Evolutionary conservation across 2,797 vertebrate genomes (phyloP).

Genomic region (Urophycis tenuis): DNA sequence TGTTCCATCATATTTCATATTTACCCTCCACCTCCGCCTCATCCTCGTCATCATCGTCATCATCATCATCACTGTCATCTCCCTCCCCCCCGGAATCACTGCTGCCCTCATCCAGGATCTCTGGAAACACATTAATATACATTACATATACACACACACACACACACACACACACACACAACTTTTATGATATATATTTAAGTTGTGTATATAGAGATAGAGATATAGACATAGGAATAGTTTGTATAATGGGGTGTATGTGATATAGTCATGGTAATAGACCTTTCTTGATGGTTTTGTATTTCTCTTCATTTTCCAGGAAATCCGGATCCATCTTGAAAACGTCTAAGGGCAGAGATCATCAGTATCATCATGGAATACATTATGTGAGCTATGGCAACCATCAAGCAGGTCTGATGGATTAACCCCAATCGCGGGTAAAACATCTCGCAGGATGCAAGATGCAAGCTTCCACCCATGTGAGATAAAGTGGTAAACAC

Average conservation of each 20-base stretch:
- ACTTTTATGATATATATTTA: no score
- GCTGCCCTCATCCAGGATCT: slow-evolving; percentile 95
- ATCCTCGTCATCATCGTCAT: slow-evolving; percentile 73
- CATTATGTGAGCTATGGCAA: not conserved
- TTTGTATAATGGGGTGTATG: not conserved
- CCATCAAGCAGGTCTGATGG: not conserved
- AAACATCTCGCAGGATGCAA: not conserved
- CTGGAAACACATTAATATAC: slow-evolving; percentile 55
- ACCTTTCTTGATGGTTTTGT: slow-evolving; percentile 91
- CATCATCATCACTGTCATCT: slow-evolving; percentile 82
- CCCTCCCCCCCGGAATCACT: slow-evolving; percentile 85
- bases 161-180: no score
- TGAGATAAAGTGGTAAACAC: no score
- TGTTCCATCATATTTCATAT: not conserved
- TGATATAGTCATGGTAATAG: slow-evolving; percentile 27
- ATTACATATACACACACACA: not conserved
- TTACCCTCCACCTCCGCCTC: slow-evolving; percentile 65
- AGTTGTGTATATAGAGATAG: no score
- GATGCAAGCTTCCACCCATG: no score
- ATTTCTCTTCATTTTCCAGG: slow-evolving; percentile 94
- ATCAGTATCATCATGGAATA: not conserved
- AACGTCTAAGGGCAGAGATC: slow-evolving; percentile 73
- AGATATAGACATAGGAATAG: no score
- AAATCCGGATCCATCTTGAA: slow-evolving; percentile 98
- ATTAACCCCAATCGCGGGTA: not conserved